Conservation (phyloP, 2,888 invertebrate genomes). For the Trachelus stipa region DNA sequence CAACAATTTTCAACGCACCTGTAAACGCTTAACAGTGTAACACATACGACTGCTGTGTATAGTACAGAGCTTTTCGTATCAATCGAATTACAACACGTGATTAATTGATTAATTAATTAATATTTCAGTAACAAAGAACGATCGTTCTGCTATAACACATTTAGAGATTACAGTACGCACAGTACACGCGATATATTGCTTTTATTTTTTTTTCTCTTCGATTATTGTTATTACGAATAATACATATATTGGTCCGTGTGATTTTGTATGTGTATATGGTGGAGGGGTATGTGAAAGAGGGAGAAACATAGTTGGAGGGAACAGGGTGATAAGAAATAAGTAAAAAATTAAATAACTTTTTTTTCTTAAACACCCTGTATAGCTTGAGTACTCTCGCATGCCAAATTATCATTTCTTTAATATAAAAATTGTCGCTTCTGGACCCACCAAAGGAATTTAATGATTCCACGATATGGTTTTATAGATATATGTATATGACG, state of each 20-base stretch:
- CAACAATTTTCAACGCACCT: not conserved
- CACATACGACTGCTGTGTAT: not conserved
- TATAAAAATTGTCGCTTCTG: not conserved
- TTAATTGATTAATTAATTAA: not conserved
- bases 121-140: not conserved
- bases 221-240: slow-evolving; percentile 1
- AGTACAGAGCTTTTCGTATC: not conserved
- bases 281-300: too few relatives aligned
- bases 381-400: not conserved
- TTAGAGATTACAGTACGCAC: not conserved
- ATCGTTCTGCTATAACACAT: not conserved
- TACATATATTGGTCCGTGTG: slow-evolving; percentile 4
- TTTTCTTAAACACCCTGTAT: not conserved
- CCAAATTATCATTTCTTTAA: not conserved
- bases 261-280: not conserved
- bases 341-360: too few relatives aligned
- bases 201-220: not conserved
- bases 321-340: too few relatives aligned
- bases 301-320: too few relatives aligned
- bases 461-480: not conserved
- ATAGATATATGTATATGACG: too few relatives aligned
- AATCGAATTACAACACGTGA: not conserved
- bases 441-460: not conserved
- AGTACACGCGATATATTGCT: not conserved
- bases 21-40: not conserved